Evolutionary conservation across 2,888 invertebrate species (phyloP).

Genomic region (Dasypogon diadema): DNA sequence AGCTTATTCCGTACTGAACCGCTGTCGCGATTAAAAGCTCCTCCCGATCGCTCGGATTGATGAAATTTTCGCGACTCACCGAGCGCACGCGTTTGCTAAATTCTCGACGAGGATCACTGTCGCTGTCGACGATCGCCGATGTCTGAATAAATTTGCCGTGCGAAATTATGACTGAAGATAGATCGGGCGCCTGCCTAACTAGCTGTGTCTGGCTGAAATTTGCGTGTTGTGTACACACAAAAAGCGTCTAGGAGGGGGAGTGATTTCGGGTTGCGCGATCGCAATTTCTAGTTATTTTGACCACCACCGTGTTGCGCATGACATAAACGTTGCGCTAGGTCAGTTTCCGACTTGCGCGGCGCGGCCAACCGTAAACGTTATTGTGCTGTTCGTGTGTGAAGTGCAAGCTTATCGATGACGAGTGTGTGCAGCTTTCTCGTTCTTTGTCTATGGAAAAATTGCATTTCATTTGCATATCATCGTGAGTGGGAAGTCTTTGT

Average conservation of each 20-base stretch:
- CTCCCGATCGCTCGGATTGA: background rate
- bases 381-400: constrained; percentile 5
- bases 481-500: constrained; percentile 4
- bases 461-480: constrained; percentile 34
- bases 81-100: background rate
- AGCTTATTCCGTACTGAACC: background rate
- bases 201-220: too few species aligned
- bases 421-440: constrained; percentile 24
- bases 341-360: constrained; percentile 41
- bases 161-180: background rate
- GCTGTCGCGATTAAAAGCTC: background rate
- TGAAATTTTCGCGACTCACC: background rate
- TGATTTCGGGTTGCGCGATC: background rate
- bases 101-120: background rate
- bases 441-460: constrained; percentile 30
- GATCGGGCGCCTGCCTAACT: background rate
- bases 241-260: constrained; percentile 20
- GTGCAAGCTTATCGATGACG: constrained; percentile 39
- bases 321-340: constrained; percentile 48
- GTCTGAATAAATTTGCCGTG: background rate
- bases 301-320: constrained; percentile 8
- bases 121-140: background rate
- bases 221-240: too few species aligned
- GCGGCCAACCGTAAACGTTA: constrained; percentile 26
- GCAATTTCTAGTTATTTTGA: constrained; percentile 7